These are phyloP conservation scores for Protaetia brevitarsis DNA, from an alignment of 1,140 invertebrate genomes.

Conservation along the genomic window DNA sequence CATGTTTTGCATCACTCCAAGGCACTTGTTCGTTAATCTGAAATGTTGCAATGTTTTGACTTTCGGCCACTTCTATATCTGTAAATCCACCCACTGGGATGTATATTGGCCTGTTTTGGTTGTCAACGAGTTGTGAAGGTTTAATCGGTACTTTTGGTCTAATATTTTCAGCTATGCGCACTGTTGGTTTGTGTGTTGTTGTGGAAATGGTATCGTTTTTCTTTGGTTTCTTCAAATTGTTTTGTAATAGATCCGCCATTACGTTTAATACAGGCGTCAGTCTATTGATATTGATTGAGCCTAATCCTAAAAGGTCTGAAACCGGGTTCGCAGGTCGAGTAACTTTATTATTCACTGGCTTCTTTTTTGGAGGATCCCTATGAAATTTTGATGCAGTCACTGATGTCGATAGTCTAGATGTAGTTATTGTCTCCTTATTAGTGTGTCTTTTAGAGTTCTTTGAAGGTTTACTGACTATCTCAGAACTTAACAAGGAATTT, in stretches of 20 bases:
- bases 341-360: constrained; percentile 51
- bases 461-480: constrained; percentile 38
- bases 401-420: constrained; percentile 38
- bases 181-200: constrained; percentile 41
- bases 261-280: constrained; percentile 66
- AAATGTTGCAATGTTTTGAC: constrained; percentile 58
- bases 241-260: constrained; percentile 64
- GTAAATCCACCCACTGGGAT: constrained; percentile 69
- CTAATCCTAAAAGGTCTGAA: constrained; percentile 57
- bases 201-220: constrained; percentile 51
- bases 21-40: constrained; percentile 46
- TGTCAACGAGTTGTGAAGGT: constrained; percentile 27
- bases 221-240: constrained; percentile 54
- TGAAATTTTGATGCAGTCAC: constrained; percentile 43
- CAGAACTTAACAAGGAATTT: constrained; percentile 33
- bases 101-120: constrained; percentile 66
- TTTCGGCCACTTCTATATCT: constrained; percentile 66
- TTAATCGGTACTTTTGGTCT: constrained; percentile 33
- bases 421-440: constrained; percentile 28
- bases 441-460: constrained; percentile 35
- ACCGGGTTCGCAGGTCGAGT: constrained; percentile 47
- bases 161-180: constrained; percentile 26
- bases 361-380: constrained; percentile 45
- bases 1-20: constrained; percentile 36
- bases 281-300: constrained; percentile 69